Evolutionary conservation across 2,888 invertebrate species (phyloP).

Genomic region (Calephelis perditalis): DNA sequence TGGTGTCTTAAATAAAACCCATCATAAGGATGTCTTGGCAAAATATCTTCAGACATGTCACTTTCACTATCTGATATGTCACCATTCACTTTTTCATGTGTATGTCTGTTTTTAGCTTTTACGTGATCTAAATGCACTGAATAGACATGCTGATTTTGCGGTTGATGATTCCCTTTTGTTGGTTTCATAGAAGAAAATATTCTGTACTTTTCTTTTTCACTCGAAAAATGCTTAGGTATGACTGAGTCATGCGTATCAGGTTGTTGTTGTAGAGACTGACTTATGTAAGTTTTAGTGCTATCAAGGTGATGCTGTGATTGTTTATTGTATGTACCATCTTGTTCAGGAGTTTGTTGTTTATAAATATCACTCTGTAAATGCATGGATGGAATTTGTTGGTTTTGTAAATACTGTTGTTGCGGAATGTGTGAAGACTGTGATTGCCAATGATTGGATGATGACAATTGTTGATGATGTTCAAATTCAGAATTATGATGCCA

Average conservation of each 20-base stretch:
- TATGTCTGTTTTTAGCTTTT: slow-evolving; percentile 34
- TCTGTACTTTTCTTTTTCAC: neutral
- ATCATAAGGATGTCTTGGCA: slow-evolving; percentile 71
- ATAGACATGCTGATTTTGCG: slow-evolving; percentile 32
- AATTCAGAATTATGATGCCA: slow-evolving; percentile 20
- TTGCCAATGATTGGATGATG: slow-evolving; percentile 21
- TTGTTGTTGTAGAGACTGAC: neutral
- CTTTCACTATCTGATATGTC: slow-evolving; percentile 47
- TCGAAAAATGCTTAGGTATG: neutral
- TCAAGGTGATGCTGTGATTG: neutral
- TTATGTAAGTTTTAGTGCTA: no score
- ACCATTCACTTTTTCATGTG: slow-evolving; percentile 44
- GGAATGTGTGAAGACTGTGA: slow-evolving; percentile 18
- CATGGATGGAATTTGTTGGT: neutral
- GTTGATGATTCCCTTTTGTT: neutral
- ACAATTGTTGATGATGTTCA: slow-evolving; percentile 31
- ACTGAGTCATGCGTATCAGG: neutral
- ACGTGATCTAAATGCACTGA: slow-evolving; percentile 45
- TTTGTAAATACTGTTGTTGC: neutral
- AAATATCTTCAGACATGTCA: slow-evolving; percentile 46
- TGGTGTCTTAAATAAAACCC: slow-evolving; percentile 67
- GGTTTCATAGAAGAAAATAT: neutral
- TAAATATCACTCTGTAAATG: neutral
- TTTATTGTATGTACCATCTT: slow-evolving; percentile 2
- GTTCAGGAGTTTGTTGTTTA: slow-evolving; percentile 22